These are phyloP conservation scores for Meriones unguiculatus DNA, from an alignment of 2,113 vertebrate species.

Conservation along the genomic window DNA sequence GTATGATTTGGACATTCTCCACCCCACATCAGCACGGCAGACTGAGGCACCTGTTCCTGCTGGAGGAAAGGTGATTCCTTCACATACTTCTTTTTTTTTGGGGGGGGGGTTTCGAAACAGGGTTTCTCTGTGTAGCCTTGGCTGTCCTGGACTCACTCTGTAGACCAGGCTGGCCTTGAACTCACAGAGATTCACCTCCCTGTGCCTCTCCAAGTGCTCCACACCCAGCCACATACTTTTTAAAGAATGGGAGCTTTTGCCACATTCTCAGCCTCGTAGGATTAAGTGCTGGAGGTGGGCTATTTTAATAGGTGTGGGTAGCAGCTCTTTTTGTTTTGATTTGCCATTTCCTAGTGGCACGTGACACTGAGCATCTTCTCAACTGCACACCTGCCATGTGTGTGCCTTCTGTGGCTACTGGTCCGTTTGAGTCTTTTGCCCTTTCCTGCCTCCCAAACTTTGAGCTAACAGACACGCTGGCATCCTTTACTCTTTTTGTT, in stretches of 20 bases:
- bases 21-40: neutral
- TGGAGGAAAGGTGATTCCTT: neutral
- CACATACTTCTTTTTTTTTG: neutral
- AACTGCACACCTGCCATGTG: neutral
- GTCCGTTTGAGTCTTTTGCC: neutral
- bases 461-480: neutral
- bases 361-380: too few relatives aligned
- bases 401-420: neutral
- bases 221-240: neutral
- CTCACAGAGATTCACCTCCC: too few relatives aligned
- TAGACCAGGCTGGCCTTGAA: too few relatives aligned
- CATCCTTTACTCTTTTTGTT: neutral
- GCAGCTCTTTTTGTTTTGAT: neutral
- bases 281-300: neutral
- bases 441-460: neutral
- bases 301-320: neutral
- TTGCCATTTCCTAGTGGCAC: neutral
- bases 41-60: neutral
- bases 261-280: neutral
- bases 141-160: too few relatives aligned
- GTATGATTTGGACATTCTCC: neutral
- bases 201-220: too few relatives aligned
- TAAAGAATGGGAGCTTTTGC: neutral
- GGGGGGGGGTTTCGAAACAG: too few relatives aligned
- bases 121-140: too few relatives aligned